Conservation (phyloP, 2,797 vertebrate genomes). For the Otolemur crassicaudatus region DNA sequence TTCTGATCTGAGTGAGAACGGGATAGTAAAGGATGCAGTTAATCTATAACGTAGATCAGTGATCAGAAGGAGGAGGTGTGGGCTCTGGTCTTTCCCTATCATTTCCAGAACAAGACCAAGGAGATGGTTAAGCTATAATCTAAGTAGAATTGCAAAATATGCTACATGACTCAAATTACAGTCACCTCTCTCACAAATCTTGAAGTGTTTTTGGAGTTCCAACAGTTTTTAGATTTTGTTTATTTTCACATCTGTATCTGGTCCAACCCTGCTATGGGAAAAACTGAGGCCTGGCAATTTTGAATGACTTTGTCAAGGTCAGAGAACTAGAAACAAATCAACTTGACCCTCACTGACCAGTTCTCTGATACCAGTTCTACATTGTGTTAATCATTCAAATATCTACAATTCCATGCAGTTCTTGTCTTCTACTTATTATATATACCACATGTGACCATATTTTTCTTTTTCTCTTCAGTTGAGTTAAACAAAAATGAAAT, state of each 20-base stretch:
- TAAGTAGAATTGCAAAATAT: not conserved
- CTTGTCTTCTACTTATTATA: not conserved
- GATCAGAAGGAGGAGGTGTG: not conserved
- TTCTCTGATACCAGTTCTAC: not conserved
- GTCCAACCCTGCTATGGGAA: not conserved
- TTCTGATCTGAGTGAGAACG: not conserved
- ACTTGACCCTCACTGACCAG: not conserved
- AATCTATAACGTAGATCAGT: not conserved
- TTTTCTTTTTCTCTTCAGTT: constrained; percentile 21
- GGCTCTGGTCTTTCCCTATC: not conserved
- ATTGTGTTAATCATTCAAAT: not conserved
- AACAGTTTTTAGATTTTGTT: not conserved
- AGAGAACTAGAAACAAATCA: not conserved
- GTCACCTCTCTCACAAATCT: not conserved
- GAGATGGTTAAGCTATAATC: not conserved
- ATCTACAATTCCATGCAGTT: not conserved
- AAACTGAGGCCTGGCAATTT: not conserved
- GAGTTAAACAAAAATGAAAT: constrained; percentile 28
- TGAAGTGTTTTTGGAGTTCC: not conserved
- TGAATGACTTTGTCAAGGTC: not conserved
- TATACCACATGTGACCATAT: not conserved
- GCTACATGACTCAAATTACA: not conserved
- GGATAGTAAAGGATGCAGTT: not conserved
- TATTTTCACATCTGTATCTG: not conserved
- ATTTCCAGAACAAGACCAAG: not conserved